Conservation (phyloP, 2,797 vertebrate species). For the Kryptopterus vitreolus region DNA sequence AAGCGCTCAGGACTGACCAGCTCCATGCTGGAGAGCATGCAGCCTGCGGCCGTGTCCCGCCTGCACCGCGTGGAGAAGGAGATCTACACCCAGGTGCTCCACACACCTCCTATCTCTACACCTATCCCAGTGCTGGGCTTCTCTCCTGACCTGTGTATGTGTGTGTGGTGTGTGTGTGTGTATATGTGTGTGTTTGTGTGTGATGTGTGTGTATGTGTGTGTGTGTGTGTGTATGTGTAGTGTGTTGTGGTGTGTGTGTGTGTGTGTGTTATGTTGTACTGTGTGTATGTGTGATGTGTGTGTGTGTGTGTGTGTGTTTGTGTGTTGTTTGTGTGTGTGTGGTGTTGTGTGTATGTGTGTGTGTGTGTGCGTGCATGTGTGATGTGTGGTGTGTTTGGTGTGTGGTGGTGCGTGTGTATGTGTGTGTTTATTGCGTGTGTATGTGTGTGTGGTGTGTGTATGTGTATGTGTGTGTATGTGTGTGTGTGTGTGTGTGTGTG, state of each 20-base stretch:
- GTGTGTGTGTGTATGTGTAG: too few relatives aligned
- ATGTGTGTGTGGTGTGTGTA: constrained; percentile 29
- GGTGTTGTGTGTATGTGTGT: constrained; percentile 26
- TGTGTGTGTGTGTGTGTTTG: constrained; percentile 30
- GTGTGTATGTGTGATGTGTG: too few relatives aligned
- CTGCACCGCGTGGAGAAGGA: constrained; percentile 73
- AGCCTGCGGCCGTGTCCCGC: constrained; percentile 65
- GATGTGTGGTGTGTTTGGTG: too few relatives aligned
- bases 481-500: constrained; percentile 31
- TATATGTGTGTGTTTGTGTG: constrained; percentile 28
- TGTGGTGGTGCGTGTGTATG: constrained; percentile 26
- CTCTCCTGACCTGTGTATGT: too few relatives aligned
- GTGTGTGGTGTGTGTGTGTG: background rate
- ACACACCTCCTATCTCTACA: background rate
- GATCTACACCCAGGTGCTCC: constrained; percentile 77
- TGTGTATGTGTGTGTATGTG: constrained; percentile 34
- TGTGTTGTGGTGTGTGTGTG: constrained; percentile 32
- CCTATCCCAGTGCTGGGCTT: background rate
- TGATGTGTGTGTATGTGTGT: constrained; percentile 31
- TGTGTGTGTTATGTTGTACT: constrained; percentile 28
- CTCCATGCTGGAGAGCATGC: constrained; percentile 74
- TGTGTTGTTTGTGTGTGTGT: too few relatives aligned
- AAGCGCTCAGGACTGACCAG: constrained; percentile 73
- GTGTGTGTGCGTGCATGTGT: constrained; percentile 31
- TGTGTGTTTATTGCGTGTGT: constrained; percentile 32